phyloP scores from a whole-genome alignment of 2,888 invertebrate genomes.

The Xestia xanthographa region DNA sequence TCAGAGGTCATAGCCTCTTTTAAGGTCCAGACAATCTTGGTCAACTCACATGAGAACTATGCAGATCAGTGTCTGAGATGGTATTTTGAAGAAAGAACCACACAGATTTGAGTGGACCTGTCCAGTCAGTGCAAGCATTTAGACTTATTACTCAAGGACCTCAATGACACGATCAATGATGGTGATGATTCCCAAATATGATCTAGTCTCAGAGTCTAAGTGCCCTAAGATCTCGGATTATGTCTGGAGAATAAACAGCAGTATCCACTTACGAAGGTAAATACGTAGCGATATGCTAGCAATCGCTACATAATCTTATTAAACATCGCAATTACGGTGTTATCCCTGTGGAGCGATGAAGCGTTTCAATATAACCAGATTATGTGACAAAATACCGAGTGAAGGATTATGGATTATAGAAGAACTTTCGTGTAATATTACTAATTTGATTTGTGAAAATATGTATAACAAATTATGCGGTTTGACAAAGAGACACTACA shows the following conservation, averaged over 20 bases:
- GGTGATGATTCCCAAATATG: background rate
- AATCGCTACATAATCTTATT: constrained; percentile 28
- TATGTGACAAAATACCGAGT: constrained; percentile 9
- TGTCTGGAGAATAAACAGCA: constrained; percentile 4
- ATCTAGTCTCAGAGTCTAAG: background rate
- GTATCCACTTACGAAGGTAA: constrained; percentile 27
- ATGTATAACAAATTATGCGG: background rate
- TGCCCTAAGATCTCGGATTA: constrained; percentile 6
- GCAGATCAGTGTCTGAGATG: too few relatives aligned
- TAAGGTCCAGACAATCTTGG: too few relatives aligned
- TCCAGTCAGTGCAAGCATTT: too few relatives aligned
- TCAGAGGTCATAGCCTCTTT: too few relatives aligned
- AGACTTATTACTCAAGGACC: too few relatives aligned
- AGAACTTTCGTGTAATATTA: background rate
- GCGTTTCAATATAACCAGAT: constrained; percentile 23
- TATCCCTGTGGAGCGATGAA: constrained; percentile 14
- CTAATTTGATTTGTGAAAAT: background rate
- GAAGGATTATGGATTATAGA: background rate
- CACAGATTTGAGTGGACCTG: too few relatives aligned
- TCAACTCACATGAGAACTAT: too few relatives aligned
- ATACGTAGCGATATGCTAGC: constrained; percentile 30
- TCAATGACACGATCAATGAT: too few relatives aligned
- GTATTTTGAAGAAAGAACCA: too few relatives aligned
- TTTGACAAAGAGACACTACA: background rate
- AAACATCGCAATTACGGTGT: constrained; percentile 20